These are phyloP conservation scores for Umimayanthus kanabou DNA, from an alignment of 92 coral and sea anemone species.

Conservation along the genomic window DNA sequence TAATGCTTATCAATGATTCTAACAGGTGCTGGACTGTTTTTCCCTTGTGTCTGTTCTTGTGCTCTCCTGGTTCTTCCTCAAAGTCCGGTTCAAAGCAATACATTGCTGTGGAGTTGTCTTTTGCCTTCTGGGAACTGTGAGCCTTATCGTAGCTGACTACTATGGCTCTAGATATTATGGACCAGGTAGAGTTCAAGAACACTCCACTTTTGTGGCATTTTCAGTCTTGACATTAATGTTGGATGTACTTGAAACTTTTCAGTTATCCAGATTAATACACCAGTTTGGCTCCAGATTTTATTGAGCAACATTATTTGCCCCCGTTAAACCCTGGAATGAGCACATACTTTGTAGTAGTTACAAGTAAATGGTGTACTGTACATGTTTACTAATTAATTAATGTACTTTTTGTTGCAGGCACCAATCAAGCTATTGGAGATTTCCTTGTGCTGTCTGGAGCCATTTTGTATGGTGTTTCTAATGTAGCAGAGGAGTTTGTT, in stretches of 20 bases:
- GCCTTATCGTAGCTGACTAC: constrained; percentile 85
- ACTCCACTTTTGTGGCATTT: neutral
- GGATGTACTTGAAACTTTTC: too few species aligned
- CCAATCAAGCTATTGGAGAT: constrained; percentile 86
- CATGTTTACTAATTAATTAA: neutral
- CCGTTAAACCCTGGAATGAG: too few species aligned
- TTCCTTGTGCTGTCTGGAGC: constrained; percentile 82
- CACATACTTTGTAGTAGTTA: too few species aligned
- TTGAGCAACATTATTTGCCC: too few species aligned
- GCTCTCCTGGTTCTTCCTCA: constrained; percentile 73
- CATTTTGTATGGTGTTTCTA: constrained; percentile 77
- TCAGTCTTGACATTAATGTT: neutral
- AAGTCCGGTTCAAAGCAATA: constrained; percentile 75
- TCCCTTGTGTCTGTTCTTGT: constrained; percentile 74
- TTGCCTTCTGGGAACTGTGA: constrained; percentile 77
- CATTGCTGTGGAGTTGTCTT: constrained; percentile 74
- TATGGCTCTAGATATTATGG: constrained; percentile 91
- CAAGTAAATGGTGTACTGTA: too few species aligned
- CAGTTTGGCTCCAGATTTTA: too few species aligned
- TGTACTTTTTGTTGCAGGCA: constrained; percentile 41
- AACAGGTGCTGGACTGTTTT: constrained; percentile 91
- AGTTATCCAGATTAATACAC: too few species aligned
- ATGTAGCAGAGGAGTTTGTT: constrained; percentile 93
- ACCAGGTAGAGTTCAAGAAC: constrained; percentile 59
- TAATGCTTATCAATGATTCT: neutral